phyloP scores from a whole-genome alignment of 35 echinoderm and acorn worm species.

The Stichopus chloronotus region DNA sequence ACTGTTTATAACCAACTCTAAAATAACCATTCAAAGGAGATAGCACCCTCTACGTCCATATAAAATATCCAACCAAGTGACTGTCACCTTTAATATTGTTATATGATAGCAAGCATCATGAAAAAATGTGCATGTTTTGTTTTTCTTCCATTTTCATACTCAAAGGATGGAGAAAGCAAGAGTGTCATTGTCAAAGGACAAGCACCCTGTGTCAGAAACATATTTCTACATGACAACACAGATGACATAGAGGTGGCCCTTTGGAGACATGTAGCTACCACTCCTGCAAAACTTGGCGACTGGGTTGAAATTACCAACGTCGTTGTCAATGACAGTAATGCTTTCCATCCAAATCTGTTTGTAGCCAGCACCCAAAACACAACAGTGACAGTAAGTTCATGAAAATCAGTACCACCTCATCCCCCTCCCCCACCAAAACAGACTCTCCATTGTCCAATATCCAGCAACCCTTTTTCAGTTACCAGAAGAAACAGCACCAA shows the following conservation, averaged over 20 bases:
- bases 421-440: background rate
- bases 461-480: background rate
- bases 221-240: conserved; percentile 3
- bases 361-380: background rate
- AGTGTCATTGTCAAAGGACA: background rate
- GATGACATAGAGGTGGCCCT: background rate
- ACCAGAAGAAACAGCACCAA: background rate
- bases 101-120: background rate
- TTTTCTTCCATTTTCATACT: conserved; percentile 1
- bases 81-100: background rate
- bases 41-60: background rate
- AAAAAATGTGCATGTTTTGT: background rate
- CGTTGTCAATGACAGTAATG: background rate
- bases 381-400: conserved; percentile 6
- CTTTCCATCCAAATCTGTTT: background rate
- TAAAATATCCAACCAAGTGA: background rate
- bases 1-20: background rate
- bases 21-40: background rate
- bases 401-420: background rate
- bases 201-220: conserved; percentile 23
- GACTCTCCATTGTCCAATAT: background rate
- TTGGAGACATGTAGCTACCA: background rate
- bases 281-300: background rate
- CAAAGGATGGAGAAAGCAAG: background rate
- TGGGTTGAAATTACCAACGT: background rate